Base-by-base conservation (phyloP, 2,797 vertebrate genomes). In the Hippopotamyrus pictus region DNA sequence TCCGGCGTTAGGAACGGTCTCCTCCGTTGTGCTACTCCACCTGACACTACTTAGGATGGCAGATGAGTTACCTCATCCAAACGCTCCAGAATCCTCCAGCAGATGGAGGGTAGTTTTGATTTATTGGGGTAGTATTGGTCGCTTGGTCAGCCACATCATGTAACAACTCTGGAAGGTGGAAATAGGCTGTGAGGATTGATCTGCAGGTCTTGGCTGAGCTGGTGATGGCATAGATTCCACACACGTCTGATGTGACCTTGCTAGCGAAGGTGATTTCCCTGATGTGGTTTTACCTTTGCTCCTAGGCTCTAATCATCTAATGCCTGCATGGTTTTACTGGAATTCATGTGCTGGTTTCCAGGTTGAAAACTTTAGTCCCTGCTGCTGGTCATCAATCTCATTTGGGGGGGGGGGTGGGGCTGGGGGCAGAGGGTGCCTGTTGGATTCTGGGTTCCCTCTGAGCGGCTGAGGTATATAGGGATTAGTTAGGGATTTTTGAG, bases 401-500 rank as follows among this genome's bases (percentile, higher is more conserved):
- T 48, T 25, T 76, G 29, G 65, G 65, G 8, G 9, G 11, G 22
- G 1, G 3, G 7, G n/a, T n/a, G n/a, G 69, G 82, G 2, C 9
- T 1, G 53, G 48, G 48, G 82, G 41, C 19, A 84, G 41, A 25
- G 46, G 79, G 41, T 54, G 22, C 53, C 33, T 19, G 54, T 33
- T 87, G 2, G 54, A 87, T 29, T 59, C 54, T 62, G 17, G 33
- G 14, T 44, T 87, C 53, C 37, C 12, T 33, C 79, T 48, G 86
- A 87, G 88, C 90, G 91, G 89, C 89, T 89, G 89, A 91, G 90
- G 91, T 92, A 93, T 94, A 54, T 44, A 87, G 86, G 94, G 93
- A 94, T 95, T 95, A 95, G 93, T 92, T 86, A 88, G 91, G 94
- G 94, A 96, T 95, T 95, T 95, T 91, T 59, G 88, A 25, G 11